Evolutionary conservation across 1,140 invertebrate genomes (phyloP), one percentile per base, ranked within the genome.

Genomic region (Pseudobourletiella spinata): DNA sequence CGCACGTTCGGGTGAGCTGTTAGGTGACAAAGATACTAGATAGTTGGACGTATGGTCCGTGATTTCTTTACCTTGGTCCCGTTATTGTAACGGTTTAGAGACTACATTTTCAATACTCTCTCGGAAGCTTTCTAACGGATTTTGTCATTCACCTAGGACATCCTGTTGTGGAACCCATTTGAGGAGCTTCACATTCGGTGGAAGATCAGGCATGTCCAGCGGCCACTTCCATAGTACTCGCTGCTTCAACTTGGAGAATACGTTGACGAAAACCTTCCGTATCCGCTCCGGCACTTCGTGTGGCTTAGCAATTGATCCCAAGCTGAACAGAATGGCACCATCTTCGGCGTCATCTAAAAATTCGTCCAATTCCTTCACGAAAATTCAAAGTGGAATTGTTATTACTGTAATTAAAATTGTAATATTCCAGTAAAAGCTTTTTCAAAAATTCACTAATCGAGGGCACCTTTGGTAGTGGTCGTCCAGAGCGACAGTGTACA

Each of bases 261-360:
- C 52, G 24, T 61, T 16, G 16, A 61, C 6, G 28, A 56, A 61
- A 18, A 59, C n/a, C 30, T 42, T 61, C 43, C 39, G 3, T 14
- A 22, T 16, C 16, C 43, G 30, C 3, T 56, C 43, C 18, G 62
- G 65, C 14, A 65, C 25, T 1, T 26, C 28, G 20, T 48, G 26
- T 6, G 26, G 43, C 30, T 51, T 30, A 3, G 50, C 18, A 8
- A 65, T 14, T 16, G 35, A 84, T 24, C 86, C 86, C 67, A 87
- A 80, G 63, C 83, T 85, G 65, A 88, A 84, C 60, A 83, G 84
- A 29, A 88, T 79, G 1, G 85, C 80, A 1, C 86, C 86, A 67
- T 85, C 73, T 8, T 72, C 67, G 15, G 39, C 35, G 16, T 63
- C 69, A 22, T 71, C 59, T 2, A 62, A 46, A 50, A 63, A 64